A percentile compares a stretch with the other conserved stretches of the same genome.
phyloP scores from a whole-genome alignment of 2,113 vertebrate genomes.

The Triplophysa tibetana region DNA sequence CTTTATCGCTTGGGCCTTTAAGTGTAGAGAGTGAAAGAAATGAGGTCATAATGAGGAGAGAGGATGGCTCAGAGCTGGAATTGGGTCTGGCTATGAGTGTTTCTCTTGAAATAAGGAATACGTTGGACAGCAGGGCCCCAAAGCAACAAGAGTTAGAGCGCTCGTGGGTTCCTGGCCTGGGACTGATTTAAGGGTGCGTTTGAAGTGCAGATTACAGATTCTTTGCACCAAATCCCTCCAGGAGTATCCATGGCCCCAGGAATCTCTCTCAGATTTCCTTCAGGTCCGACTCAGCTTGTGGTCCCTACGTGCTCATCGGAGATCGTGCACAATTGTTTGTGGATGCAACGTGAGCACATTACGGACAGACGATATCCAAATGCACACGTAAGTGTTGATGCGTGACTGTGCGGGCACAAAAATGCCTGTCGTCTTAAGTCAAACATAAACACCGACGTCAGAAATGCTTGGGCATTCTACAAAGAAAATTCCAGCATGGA shows the following conservation, averaged over 20 bases:
- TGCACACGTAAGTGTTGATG: neutral
- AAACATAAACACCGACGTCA: slow-evolving; percentile 51
- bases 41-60: slow-evolving; percentile 43
- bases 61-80: slow-evolving; percentile 21
- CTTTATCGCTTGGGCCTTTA: slow-evolving; percentile 22
- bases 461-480: slow-evolving; percentile 61
- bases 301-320: slow-evolving; percentile 50
- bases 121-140: slow-evolving; percentile 66
- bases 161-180: slow-evolving; percentile 77
- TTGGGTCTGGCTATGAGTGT: slow-evolving; percentile 52
- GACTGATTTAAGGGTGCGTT: slow-evolving; percentile 82
- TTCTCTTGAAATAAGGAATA: slow-evolving; percentile 67
- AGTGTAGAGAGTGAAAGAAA: slow-evolving; percentile 24
- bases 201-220: slow-evolving; percentile 83
- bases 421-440: slow-evolving; percentile 44
- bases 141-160: slow-evolving; percentile 76
- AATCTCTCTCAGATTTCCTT: slow-evolving; percentile 80
- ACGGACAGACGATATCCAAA: slow-evolving; percentile 9
- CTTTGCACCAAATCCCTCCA: slow-evolving; percentile 81
- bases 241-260: slow-evolving; percentile 81
- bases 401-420: slow-evolving; percentile 6
- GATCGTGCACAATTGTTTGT: slow-evolving; percentile 26
- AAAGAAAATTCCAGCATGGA: slow-evolving; percentile 70
- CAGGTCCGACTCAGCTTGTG: slow-evolving; percentile 68
- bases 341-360: neutral